phyloP scores from a whole-genome alignment of 2,797 vertebrate species.

The Enteromius unitaeniatus region DNA sequence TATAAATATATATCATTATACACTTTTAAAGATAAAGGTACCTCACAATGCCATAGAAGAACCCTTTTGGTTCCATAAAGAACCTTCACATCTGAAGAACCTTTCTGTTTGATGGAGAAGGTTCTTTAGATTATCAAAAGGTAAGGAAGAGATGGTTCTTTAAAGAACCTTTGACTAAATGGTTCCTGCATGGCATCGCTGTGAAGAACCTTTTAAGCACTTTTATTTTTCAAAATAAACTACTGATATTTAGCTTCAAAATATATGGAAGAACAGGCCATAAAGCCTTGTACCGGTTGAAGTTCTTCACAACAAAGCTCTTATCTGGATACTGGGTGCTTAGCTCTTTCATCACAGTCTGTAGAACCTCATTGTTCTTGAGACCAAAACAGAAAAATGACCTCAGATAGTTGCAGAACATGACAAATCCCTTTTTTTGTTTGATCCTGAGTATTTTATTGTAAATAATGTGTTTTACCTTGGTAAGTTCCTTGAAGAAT shows the following conservation, averaged over 20 bases:
- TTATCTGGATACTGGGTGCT: constrained; percentile 91
- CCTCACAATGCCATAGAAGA: too few relatives aligned
- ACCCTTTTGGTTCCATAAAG: too few relatives aligned
- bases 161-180: too few relatives aligned
- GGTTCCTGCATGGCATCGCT: too few relatives aligned
- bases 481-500: constrained; percentile 92
- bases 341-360: constrained; percentile 89
- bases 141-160: too few relatives aligned
- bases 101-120: too few relatives aligned
- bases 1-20: neutral
- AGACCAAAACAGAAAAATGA: neutral
- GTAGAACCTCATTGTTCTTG: constrained; percentile 88
- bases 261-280: neutral
- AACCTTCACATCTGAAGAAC: too few relatives aligned
- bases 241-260: neutral
- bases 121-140: too few relatives aligned
- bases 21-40: too few relatives aligned
- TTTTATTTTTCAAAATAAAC: neutral
- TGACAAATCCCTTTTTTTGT: neutral
- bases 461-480: constrained; percentile 70
- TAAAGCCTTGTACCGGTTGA: constrained; percentile 71
- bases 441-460: neutral
- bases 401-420: neutral
- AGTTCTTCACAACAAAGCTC: constrained; percentile 85
- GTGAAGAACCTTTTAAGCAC: too few relatives aligned